Evolutionary conservation across 2,797 vertebrate genomes (phyloP), one percentile per base, ranked within the genome.

Genomic region (Microhierax caerulescens): DNA sequence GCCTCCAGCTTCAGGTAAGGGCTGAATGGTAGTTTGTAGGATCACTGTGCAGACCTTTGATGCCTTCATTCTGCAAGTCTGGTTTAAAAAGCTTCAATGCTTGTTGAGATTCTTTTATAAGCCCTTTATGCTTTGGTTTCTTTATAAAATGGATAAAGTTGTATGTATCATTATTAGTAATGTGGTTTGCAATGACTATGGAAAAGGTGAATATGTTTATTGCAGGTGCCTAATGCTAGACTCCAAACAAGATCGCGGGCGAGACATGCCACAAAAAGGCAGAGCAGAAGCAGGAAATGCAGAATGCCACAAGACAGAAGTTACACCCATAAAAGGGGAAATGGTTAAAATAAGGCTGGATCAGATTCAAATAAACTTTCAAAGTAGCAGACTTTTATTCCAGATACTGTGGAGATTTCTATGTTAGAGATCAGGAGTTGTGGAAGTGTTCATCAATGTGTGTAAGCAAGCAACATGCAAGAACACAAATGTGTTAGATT

Each of bases 221-320:
- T 88, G 34, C 30, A 60, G 27, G 30, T 75, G n/a, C 24, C 57
- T 8, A 14, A 47, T n/a, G 57, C 45, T 24, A 22, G 16, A n/a
- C 18, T 10, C 8, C 18, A 54, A 63, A 22, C 5, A 51, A 45
- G 56, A 77, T 21, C 1, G 37, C 1, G 9, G 67, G 14, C 21
- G 51, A 88, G 41, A 39, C 28, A 7, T 18, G 37, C 10, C 28
- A 34, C 23, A 28, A 91, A 61, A n/a, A 75, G 57, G 39, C 45
- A 75, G 45, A 72, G 53, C 28, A 57, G 65, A 84, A 56, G 45
- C 23, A 92, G 77, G 63, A 92, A 91, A 89, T 41, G 67, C 32
- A 75, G 59, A 85, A 57, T 43, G 19, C 16, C 48, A 48, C 0
- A 1, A 22, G 36, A 56, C 20, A 45, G 43, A 77, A 51, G 27